Evolutionary conservation across 2,113 vertebrate genomes (phyloP), one percentile per base, ranked within the genome.

Genomic region (Camelus bactrianus): DNA sequence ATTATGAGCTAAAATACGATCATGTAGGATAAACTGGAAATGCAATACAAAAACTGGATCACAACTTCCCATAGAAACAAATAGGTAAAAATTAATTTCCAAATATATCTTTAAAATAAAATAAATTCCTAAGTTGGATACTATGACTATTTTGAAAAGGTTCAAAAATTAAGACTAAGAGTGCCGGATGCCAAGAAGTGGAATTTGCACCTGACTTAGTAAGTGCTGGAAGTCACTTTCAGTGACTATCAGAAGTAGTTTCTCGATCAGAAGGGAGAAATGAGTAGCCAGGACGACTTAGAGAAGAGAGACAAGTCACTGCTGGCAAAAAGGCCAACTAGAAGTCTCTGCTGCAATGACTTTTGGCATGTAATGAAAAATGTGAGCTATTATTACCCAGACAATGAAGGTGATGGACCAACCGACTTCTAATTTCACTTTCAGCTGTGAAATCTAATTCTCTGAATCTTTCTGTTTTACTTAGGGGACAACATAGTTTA

Each of bases 71-170:
- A 60, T 20, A 70, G 32, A 95, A 77, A 93, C 17, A 79, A 84
- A 72, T 19, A 84, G 5, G 13, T 83, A 92, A 73, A 83, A 83
- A 79, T 65, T 65, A 90, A 83, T 67, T 94, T 67, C 64, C n/a
- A 67, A 83, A 79, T 92, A 92, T 22, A 52, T 83, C 83, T 89
- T 87, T 38, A 80, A 91, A 72, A 96, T 28, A 86, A 95, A 75
- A 79, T 20, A 86, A 93, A 83, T 83, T 77, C 7, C 6, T 58
- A 77, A 32, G 22, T 52, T 94, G 48, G n/a, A 69, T 58, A 73
- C 26, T 30, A 52, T 56, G n/a, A 2, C 7, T 79, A 5, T 64
- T 94, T 52, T 85, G 60, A 85, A 97, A 83, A 92, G 9, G 22
- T 2, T 84, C 28, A 79, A 92, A 96, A 75, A 80, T 77, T 64